phyloP scores from a whole-genome alignment of 2,113 vertebrate species.

The Gobiocypris rarus region DNA sequence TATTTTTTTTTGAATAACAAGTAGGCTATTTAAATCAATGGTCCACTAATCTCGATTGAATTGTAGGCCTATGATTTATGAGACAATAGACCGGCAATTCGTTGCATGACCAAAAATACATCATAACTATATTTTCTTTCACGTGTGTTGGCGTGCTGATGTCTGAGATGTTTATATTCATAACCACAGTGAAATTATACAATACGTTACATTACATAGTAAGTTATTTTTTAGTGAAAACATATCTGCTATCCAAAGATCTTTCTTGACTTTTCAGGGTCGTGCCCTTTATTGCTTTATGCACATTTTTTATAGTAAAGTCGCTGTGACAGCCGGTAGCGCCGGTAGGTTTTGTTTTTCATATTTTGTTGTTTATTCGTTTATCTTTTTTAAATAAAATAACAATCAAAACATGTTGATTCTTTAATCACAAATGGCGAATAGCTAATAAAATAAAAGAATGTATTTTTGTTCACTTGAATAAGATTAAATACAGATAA shows the following conservation, averaged over 20 bases:
- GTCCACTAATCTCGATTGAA: slow-evolving; percentile 17
- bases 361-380: slow-evolving; percentile 78
- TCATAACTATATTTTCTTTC: background rate
- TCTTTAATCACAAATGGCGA: background rate
- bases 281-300: slow-evolving; percentile 79
- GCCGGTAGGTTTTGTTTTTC: slow-evolving; percentile 82
- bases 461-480: background rate
- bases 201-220: slow-evolving; percentile 59
- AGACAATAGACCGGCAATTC: background rate
- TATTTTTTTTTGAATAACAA: too few relatives aligned
- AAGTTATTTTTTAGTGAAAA: slow-evolving; percentile 79
- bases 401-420: background rate
- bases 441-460: background rate
- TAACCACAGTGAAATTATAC: slow-evolving; percentile 7
- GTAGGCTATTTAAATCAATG: background rate
- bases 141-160: slow-evolving; percentile 62
- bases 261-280: slow-evolving; percentile 95
- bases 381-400: slow-evolving; percentile 75
- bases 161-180: slow-evolving; percentile 75
- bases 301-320: slow-evolving; percentile 88
- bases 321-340: slow-evolving; percentile 80
- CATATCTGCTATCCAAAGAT: slow-evolving; percentile 99
- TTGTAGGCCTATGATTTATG: slow-evolving; percentile 24
- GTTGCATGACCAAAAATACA: slow-evolving; percentile 6
- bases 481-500: background rate